Evolutionary conservation across 2,113 vertebrate species (phyloP), one percentile per base, ranked within the genome.

Genomic region (Dendropsophus ebraccatus): DNA sequence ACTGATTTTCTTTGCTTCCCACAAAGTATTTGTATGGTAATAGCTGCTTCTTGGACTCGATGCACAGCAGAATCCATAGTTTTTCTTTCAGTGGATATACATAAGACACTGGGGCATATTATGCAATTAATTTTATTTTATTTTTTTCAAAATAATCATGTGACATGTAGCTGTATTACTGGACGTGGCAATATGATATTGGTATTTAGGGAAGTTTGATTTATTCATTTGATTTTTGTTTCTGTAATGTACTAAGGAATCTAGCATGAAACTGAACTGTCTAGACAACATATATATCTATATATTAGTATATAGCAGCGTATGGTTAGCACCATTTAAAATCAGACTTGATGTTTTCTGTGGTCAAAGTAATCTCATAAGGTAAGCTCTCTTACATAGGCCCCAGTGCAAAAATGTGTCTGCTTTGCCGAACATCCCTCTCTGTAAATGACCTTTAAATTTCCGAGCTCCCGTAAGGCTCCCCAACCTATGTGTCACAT

Each of bases 1-100:
- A 80, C 54, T 62, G 56, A 80, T 76, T 77, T n/a, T 52, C 37
- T 81, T 81, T 81, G n/a, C 78, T 62, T 81, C 78, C 74, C 58
- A 62, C 56, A 81, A 80, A 80, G 32, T 80, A 80, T 77, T 77
- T 52, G 52, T 80, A 58, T 45, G 78, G 78, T 81, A 65, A 81
- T 81, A 28, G 56, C 78, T 81, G 78, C 78, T 81, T 28, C 21
- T 45, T 65, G n/a, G 37, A 81, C 35, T 30, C 21, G 23, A 41
- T 80, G 23, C 54, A 78, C 28, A 85, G n/a, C 37, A 82, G n/a
- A 75, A 79, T 52, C 14, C 25, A 30, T 76, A 2, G n/a, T 76
- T 76, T 72, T 75, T 7, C 25, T 75, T 75, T 47, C 73, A 75
- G 74, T 76, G 49, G 47, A 32, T 52, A 52, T 76, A 76, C 25